These are phyloP conservation scores for Drosophila bunnanda DNA, from an alignment of 2,888 invertebrate species.

Conservation along the genomic window DNA sequence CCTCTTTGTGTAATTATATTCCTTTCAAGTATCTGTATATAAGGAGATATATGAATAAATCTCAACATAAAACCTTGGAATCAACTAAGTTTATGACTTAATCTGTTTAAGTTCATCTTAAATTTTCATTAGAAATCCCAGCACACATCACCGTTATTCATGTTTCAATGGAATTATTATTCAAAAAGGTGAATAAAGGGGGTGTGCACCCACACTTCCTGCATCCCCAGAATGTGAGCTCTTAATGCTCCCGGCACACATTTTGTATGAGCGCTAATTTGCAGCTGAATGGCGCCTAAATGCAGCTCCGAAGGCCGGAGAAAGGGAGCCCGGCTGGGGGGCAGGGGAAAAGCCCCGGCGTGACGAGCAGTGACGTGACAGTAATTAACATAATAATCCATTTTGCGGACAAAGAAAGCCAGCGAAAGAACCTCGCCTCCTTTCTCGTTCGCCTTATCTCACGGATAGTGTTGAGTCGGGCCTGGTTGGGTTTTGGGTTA, in stretches of 20 bases:
- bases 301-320: constrained; percentile 5
- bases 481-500: constrained; percentile 57
- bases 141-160: constrained; percentile 28
- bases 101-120: constrained; percentile 7
- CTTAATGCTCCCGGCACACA: constrained; percentile 37
- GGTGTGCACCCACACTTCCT: not conserved
- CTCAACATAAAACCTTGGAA: not conserved
- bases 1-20: no score
- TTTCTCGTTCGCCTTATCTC: constrained; percentile 7
- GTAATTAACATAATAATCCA: constrained; percentile 77
- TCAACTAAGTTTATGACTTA: not conserved
- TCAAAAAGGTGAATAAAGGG: constrained; percentile 5
- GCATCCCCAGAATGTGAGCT: constrained; percentile 15
- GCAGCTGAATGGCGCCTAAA: constrained; percentile 66
- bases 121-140: constrained; percentile 20
- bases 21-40: no score
- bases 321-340: not conserved
- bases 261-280: constrained; percentile 66
- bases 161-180: constrained; percentile 57
- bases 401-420: constrained; percentile 63
- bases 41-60: no score
- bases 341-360: not conserved
- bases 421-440: constrained; percentile 31
- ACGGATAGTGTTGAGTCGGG: constrained; percentile 8
- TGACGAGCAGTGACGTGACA: constrained; percentile 68